These are phyloP conservation scores for Empis stercorea DNA, from an alignment of 2,888 invertebrate species.

Conservation along the genomic window DNA sequence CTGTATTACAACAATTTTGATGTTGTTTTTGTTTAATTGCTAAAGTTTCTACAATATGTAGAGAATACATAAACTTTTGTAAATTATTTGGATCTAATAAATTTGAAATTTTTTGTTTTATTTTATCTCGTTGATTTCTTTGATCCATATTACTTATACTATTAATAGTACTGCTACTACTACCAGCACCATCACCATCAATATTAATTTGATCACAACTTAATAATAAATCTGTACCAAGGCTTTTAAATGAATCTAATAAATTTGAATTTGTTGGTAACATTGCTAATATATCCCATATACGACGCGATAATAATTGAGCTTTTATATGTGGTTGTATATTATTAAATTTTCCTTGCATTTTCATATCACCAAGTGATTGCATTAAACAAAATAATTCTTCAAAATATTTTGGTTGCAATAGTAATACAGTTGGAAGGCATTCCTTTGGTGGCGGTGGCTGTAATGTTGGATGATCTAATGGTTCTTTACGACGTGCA, in stretches of 20 bases:
- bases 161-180: constrained; percentile 15
- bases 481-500: constrained; percentile 39
- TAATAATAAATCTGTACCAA: constrained; percentile 33
- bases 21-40: constrained; percentile 28
- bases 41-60: constrained; percentile 78
- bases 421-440: constrained; percentile 69
- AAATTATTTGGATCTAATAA: constrained; percentile 78
- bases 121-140: constrained; percentile 22
- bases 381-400: constrained; percentile 85
- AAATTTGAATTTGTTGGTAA: constrained; percentile 82
- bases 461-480: constrained; percentile 71
- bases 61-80: constrained; percentile 88
- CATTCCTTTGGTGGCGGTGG: constrained; percentile 77
- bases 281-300: constrained; percentile 89
- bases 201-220: constrained; percentile 27
- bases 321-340: constrained; percentile 71
- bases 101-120: constrained; percentile 44
- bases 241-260: constrained; percentile 61
- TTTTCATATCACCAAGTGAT: constrained; percentile 75
- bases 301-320: constrained; percentile 75
- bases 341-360: constrained; percentile 47
- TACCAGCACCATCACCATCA: constrained; percentile 11
- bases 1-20: constrained; percentile 5
- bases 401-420: constrained; percentile 80
- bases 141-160: too few species aligned